Conservation (phyloP, 2,113 vertebrate species). For the Mastomys natalensis region DNA sequence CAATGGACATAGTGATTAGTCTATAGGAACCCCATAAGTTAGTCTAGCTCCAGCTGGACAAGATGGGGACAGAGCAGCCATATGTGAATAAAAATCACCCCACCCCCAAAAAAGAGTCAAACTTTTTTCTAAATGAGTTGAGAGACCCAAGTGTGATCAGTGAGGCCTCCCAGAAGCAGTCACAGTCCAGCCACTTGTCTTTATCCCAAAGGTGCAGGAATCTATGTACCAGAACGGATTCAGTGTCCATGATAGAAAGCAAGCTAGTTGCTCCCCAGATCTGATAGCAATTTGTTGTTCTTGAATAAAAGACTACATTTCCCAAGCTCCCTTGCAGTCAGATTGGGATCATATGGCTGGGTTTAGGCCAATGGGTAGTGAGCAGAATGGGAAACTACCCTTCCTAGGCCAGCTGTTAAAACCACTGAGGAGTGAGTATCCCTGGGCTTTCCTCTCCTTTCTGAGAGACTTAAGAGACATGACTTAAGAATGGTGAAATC, state of each 20-base stretch:
- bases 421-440: not conserved
- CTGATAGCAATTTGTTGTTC: not conserved
- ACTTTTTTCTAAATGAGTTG: not conserved
- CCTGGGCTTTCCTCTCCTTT: not conserved
- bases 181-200: not conserved
- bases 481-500: not conserved
- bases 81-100: not conserved
- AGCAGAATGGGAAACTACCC: not conserved
- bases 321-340: not conserved
- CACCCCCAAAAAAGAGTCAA: not conserved
- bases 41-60: not conserved
- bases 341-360: not conserved
- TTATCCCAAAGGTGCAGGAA: not conserved
- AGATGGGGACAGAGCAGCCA: not conserved
- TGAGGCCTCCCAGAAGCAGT: not conserved
- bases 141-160: not conserved
- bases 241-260: conserved; percentile 33
- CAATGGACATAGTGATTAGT: not conserved
- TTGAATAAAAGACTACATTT: conserved; percentile 31
- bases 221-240: not conserved
- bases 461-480: not conserved
- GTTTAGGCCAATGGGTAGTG: not conserved
- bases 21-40: not conserved
- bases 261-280: not conserved
- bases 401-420: not conserved